Evolutionary conservation across 2,113 vertebrate genomes (phyloP).

Genomic region (Melanotaenia duboulayi): DNA sequence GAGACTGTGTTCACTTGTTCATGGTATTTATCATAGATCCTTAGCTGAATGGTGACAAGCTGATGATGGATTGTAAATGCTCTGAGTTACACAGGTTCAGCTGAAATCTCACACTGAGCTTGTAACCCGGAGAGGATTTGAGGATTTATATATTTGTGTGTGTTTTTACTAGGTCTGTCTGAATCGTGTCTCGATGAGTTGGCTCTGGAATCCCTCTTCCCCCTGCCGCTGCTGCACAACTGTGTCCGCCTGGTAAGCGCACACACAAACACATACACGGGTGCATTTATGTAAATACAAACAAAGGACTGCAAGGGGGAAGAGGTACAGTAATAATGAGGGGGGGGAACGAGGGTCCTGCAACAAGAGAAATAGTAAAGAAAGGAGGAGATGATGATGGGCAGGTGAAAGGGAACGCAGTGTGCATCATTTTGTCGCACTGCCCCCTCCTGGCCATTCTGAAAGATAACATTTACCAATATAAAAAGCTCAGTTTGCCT

Average conservation of each 20-base stretch:
- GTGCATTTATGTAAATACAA: slow-evolving; percentile 18
- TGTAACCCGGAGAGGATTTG: slow-evolving; percentile 27
- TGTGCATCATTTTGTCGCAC: background rate
- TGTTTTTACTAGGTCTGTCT: slow-evolving; percentile 84
- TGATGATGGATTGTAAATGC: background rate
- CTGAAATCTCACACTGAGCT: slow-evolving; percentile 2
- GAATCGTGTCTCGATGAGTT: slow-evolving; percentile 91
- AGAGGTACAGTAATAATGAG: slow-evolving; percentile 35
- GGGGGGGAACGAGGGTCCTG: background rate
- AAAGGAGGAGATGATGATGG: slow-evolving; percentile 8
- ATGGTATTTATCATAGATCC: background rate
- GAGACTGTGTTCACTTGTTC: background rate
- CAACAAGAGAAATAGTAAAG: slow-evolving; percentile 2
- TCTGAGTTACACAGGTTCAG: slow-evolving; percentile 1
- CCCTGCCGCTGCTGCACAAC: slow-evolving; percentile 92
- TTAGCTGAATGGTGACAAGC: slow-evolving; percentile 1
- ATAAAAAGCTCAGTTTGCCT: no score
- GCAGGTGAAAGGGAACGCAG: slow-evolving; percentile 7
- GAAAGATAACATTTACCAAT: background rate
- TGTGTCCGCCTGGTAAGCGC: slow-evolving; percentile 91
- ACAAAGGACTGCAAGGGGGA: slow-evolving; percentile 16
- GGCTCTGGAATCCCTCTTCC: slow-evolving; percentile 90
- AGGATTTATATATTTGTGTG: slow-evolving; percentile 26
- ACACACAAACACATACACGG: slow-evolving; percentile 27
- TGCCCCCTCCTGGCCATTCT: slow-evolving; percentile 51